Evolutionary conservation across 2,888 invertebrate genomes (phyloP), one percentile per base, ranked within the genome.

Genomic region (Drosophila kokeensis): DNA sequence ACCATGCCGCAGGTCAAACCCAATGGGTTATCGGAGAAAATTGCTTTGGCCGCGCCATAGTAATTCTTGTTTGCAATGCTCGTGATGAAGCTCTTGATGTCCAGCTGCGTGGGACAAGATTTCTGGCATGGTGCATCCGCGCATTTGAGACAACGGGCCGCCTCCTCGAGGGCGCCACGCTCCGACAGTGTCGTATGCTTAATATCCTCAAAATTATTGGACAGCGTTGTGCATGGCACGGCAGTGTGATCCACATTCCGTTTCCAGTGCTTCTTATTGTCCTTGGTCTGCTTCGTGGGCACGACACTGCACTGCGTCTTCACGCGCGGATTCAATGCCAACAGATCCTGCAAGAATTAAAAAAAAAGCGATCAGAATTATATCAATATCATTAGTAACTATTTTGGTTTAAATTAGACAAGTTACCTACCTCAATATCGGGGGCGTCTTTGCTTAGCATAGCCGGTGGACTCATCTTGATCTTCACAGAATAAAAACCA

Each of bases 111-210:
- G 0, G 99, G 99, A 81, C 99, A 99, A 1, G 98, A 98, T 93
- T 99, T 99, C 94, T 99, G 99, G 90, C 99, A 99, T 0, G 99
- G 99, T 0, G 99, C 99, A 93, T 99, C 99, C 0, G 97, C 98
- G 92, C 98, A 98, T 92, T 98, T 98, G 27, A 98, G 94, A 88
- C 98, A 98, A 57, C 98, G 94, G 0, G 96, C 95, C 0, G 99
- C 97, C 93, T 99, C 99, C 77, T 94, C 95, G 40, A 99, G 93
- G 0, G 99, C 99, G 0, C 97, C 99, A 21, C 99, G 95, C 93
- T 99, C 99, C 64, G 99, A 98, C 52, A 99, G 92, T 0, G 99
- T 99, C 1, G 99, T 99, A 89, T 98, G 99, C 92, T 99, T 99
- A 73, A 99, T 97, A 91, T 99, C 99, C 78, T 97, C 97, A 93